phyloP scores from a whole-genome alignment of 2,113 vertebrate genomes.

The Oceanites oceanicus region DNA sequence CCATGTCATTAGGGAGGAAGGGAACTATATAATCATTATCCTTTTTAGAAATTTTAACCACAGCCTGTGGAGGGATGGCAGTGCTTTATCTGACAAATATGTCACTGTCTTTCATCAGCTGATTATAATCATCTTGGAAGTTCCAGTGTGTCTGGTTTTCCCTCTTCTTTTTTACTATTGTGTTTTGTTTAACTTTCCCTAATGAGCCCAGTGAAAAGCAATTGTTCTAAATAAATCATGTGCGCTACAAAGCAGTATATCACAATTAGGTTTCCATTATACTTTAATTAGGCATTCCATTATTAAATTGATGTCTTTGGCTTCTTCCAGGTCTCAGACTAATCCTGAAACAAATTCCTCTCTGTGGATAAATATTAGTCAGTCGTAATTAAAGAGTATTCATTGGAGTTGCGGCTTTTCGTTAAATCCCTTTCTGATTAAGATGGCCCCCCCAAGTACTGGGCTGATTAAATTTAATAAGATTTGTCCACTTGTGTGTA shows the following conservation, averaged over 20 bases:
- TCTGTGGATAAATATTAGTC: slow-evolving; percentile 77
- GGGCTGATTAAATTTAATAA: slow-evolving; percentile 68
- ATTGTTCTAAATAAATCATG: slow-evolving; percentile 73
- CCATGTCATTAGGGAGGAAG: not conserved
- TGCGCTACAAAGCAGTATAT: slow-evolving; percentile 67
- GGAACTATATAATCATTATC: not conserved
- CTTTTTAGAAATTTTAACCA: slow-evolving; percentile 1
- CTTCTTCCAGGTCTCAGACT: slow-evolving; percentile 71
- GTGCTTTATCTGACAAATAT: slow-evolving; percentile 41
- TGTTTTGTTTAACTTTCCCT: slow-evolving; percentile 68
- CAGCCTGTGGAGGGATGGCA: not conserved
- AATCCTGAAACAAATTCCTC: slow-evolving; percentile 76
- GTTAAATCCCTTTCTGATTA: slow-evolving; percentile 77
- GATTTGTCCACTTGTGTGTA: slow-evolving; percentile 70
- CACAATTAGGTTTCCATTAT: slow-evolving; percentile 78
- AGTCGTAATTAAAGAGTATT: slow-evolving; percentile 71
- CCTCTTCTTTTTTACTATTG: slow-evolving; percentile 49
- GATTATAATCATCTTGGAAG: slow-evolving; percentile 57
- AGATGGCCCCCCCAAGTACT: slow-evolving; percentile 66
- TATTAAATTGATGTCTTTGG: slow-evolving; percentile 74
- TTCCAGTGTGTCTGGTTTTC: slow-evolving; percentile 43
- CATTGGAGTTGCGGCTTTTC: slow-evolving; percentile 64
- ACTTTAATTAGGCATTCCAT: slow-evolving; percentile 76
- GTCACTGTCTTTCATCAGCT: slow-evolving; percentile 54
- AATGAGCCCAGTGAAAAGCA: slow-evolving; percentile 69